Percentiles rank a stretch among this genome's conserved stretches.
These are phyloP conservation scores for Shargacucullia verbasci DNA, from an alignment of 2,888 invertebrate species.

Conservation along the genomic window DNA sequence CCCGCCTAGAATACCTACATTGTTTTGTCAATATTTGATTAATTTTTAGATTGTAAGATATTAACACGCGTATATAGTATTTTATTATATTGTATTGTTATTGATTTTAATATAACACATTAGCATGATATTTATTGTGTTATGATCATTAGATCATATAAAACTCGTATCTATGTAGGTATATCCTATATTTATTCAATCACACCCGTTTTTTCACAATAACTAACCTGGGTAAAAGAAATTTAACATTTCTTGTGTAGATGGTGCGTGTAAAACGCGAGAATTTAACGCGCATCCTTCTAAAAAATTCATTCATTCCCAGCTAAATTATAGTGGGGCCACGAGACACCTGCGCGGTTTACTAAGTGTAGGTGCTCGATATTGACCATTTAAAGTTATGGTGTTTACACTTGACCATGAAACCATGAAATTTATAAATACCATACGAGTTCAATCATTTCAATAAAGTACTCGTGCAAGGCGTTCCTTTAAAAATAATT, in stretches of 20 bases:
- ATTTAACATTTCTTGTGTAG: constrained; percentile 38
- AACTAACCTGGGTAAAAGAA: constrained; percentile 31
- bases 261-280: constrained; percentile 57
- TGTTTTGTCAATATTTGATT: constrained; percentile 36
- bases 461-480: constrained; percentile 2
- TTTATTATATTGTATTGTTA: too few species aligned
- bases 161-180: too few species aligned
- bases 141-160: too few species aligned
- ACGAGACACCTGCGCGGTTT: constrained; percentile 64
- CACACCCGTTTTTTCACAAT: constrained; percentile 14
- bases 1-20: constrained; percentile 55
- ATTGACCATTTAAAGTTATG: constrained; percentile 51
- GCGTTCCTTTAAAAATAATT: too few species aligned
- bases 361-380: constrained; percentile 56
- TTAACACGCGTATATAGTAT: neutral
- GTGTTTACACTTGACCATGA: constrained; percentile 37
- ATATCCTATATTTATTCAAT: too few species aligned
- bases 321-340: constrained; percentile 65
- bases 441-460: constrained; percentile 11
- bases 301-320: constrained; percentile 67
- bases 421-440: constrained; percentile 49
- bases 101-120: too few species aligned
- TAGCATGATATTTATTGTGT: too few species aligned
- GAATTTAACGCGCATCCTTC: constrained; percentile 61
- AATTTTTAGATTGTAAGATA: constrained; percentile 22